Conservation (phyloP, 1,140 invertebrate genomes). For the Teleogryllus occipitalis region DNA sequence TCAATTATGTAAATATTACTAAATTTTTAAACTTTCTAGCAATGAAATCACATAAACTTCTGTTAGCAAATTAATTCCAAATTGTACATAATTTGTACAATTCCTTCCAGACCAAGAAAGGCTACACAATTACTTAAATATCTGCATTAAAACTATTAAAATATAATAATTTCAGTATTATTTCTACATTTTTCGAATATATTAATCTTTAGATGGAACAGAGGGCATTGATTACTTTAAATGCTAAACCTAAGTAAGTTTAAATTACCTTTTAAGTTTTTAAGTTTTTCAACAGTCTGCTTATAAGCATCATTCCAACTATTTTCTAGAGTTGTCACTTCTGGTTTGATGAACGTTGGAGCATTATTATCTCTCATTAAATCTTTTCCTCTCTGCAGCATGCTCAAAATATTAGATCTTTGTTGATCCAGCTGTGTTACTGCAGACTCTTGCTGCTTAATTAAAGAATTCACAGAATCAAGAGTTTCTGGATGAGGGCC, state of each 20-base stretch:
- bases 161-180: no score
- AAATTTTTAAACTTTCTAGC: not conserved
- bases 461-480: slow-evolving; percentile 63
- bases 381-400: slow-evolving; percentile 84
- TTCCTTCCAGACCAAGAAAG: no score
- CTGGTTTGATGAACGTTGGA: slow-evolving; percentile 73
- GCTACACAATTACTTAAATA: no score
- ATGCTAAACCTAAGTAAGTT: not conserved
- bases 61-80: not conserved
- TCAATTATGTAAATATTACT: not conserved
- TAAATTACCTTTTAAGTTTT: slow-evolving; percentile 58
- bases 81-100: no score
- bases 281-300: slow-evolving; percentile 71
- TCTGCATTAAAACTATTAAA: no score
- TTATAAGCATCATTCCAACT: slow-evolving; percentile 84
- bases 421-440: slow-evolving; percentile 78
- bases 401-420: slow-evolving; percentile 74
- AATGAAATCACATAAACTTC: not conserved
- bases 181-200: no score
- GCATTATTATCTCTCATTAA: slow-evolving; percentile 68
- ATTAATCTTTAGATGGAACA: no score
- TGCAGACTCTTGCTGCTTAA: slow-evolving; percentile 68
- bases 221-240: not conserved
- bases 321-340: slow-evolving; percentile 73
- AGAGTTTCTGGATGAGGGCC: slow-evolving; percentile 58